Percentiles rank a stretch among this genome's conserved stretches.
Conservation (phyloP, 1,140 invertebrate species). For the Lordiphosa collinella region DNA sequence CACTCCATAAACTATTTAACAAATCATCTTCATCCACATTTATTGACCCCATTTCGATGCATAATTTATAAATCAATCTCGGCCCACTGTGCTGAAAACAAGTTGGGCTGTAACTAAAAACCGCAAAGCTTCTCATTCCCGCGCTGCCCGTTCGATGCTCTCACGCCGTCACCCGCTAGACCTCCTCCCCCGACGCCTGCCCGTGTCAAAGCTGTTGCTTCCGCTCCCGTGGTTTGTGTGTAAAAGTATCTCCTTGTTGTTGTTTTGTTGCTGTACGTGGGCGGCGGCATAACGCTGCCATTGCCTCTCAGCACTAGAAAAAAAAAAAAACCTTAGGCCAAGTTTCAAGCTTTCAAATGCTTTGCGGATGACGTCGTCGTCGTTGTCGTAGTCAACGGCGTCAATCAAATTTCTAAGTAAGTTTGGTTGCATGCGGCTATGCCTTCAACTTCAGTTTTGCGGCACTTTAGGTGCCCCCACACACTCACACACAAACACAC, state of each 20-base stretch:
- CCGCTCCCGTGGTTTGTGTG: slow-evolving; percentile 54
- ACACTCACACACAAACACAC: slow-evolving; percentile 6
- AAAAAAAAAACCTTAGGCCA: slow-evolving; percentile 51
- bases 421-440: slow-evolving; percentile 46
- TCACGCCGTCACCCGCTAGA: slow-evolving; percentile 41
- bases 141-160: slow-evolving; percentile 15
- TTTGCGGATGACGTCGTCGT: slow-evolving; percentile 65
- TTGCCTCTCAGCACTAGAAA: slow-evolving; percentile 19
- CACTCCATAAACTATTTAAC: too few relatives aligned
- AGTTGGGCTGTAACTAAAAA: slow-evolving; percentile 69
- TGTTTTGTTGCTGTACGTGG: slow-evolving; percentile 48
- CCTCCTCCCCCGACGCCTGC: slow-evolving; percentile 12
- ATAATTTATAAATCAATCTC: neutral
- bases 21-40: too few relatives aligned
- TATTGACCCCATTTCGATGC: neutral
- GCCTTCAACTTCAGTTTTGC: slow-evolving; percentile 15
- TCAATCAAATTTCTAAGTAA: slow-evolving; percentile 56
- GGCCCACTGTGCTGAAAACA: slow-evolving; percentile 48
- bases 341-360: slow-evolving; percentile 64
- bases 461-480: slow-evolving; percentile 3
- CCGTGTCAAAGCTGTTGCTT: slow-evolving; percentile 64
- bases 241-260: slow-evolving; percentile 59
- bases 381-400: slow-evolving; percentile 24
- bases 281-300: slow-evolving; percentile 37
- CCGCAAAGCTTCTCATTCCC: slow-evolving; percentile 65